Evolutionary conservation across 2,888 invertebrate species (phyloP).

Genomic region (Netelia fuscicornis): DNA sequence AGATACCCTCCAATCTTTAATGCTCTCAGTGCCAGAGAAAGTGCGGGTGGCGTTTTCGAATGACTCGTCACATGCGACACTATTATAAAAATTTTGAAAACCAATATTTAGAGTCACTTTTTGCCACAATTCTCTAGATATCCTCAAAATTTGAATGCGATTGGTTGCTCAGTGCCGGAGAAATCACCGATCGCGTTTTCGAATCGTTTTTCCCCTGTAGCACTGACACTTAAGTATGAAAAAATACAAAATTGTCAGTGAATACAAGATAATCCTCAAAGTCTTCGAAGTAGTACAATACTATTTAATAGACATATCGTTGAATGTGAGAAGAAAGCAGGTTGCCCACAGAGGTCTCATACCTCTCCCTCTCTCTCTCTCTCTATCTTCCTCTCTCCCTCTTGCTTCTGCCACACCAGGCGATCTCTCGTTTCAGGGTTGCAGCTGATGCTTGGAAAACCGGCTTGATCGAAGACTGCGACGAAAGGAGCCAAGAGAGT

Average conservation of each 20-base stretch:
- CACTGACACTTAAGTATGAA: neutral
- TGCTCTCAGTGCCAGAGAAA: too few species aligned
- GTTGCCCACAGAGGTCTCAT: neutral
- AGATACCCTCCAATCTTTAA: too few species aligned
- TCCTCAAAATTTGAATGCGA: too few species aligned
- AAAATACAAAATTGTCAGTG: neutral
- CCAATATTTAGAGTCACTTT: too few species aligned
- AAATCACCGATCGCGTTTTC: too few species aligned
- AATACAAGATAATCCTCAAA: neutral
- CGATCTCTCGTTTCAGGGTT: conserved; percentile 36
- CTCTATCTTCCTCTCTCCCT: neutral
- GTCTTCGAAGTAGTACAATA: neutral
- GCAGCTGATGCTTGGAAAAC: conserved; percentile 63
- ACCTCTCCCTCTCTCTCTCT: neutral
- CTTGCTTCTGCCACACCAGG: neutral
- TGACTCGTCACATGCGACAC: too few species aligned
- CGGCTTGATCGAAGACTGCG: conserved; percentile 63
- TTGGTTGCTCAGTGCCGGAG: too few species aligned
- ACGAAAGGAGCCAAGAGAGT: conserved; percentile 24
- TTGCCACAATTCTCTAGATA: too few species aligned
- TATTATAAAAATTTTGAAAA: too few species aligned
- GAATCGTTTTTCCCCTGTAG: too few species aligned
- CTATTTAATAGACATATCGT: neutral
- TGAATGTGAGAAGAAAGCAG: too few species aligned
- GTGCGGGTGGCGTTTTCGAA: too few species aligned